A percentile compares a stretch with the other conserved stretches of the same genome.
These are phyloP conservation scores for Sebastes melanostomus DNA, from an alignment of 2,797 vertebrate species.

Conservation along the genomic window DNA sequence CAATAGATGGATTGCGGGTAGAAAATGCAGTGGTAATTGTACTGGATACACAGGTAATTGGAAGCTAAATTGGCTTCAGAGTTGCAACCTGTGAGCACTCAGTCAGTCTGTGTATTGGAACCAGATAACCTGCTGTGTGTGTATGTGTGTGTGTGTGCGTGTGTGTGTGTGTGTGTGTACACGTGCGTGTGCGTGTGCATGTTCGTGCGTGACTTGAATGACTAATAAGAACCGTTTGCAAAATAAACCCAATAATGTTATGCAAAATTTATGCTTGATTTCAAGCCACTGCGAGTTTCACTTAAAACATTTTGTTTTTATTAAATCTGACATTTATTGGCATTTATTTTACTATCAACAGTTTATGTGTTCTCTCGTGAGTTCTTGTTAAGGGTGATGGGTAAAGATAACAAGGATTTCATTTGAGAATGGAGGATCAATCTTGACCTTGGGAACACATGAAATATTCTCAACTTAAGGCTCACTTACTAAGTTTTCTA, in stretches of 20 bases:
- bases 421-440: background rate
- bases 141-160: background rate
- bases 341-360: background rate
- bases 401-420: background rate
- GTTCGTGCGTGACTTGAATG: background rate
- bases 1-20: slow-evolving; percentile 56
- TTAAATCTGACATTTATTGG: slow-evolving; percentile 16
- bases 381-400: background rate
- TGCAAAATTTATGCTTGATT: slow-evolving; percentile 2
- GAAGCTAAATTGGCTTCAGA: slow-evolving; percentile 73
- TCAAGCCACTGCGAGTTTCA: background rate
- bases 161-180: slow-evolving; percentile 5
- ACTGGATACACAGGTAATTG: slow-evolving; percentile 74
- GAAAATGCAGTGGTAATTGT: slow-evolving; percentile 71
- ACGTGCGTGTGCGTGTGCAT: slow-evolving; percentile 4
- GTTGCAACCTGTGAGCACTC: slow-evolving; percentile 59
- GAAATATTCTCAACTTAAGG: background rate
- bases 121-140: slow-evolving; percentile 22
- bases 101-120: slow-evolving; percentile 42
- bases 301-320: slow-evolving; percentile 16
- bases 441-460: background rate
- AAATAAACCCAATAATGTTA: slow-evolving; percentile 7
- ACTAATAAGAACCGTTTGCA: slow-evolving; percentile 27
- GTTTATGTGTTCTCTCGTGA: background rate
- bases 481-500: background rate